Conservation (phyloP, 2,888 invertebrate species). For the Orchesellides sinensis region DNA sequence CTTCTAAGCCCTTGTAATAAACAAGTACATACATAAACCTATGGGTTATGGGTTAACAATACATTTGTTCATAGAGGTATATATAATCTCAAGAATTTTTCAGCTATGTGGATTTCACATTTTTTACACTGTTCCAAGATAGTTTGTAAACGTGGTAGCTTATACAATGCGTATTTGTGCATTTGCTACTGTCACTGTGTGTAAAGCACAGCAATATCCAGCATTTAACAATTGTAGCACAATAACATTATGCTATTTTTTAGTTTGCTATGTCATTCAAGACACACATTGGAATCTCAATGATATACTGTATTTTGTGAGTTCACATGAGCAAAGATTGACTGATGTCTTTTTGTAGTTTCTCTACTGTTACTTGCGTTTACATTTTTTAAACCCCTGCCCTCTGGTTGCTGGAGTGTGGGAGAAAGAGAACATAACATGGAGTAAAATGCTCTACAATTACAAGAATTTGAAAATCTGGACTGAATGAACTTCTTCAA, state of each 20-base stretch:
- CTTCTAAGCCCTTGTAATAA: not conserved
- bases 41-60: slow-evolving; percentile 44
- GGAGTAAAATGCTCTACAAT: slow-evolving; percentile 32
- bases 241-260: slow-evolving; percentile 27
- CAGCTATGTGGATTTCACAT: slow-evolving; percentile 15
- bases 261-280: slow-evolving; percentile 50
- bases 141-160: not conserved
- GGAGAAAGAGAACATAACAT: slow-evolving; percentile 43
- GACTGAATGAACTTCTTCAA: slow-evolving; percentile 56
- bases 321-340: not conserved
- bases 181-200: not conserved
- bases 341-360: slow-evolving; percentile 1
- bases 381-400: not conserved
- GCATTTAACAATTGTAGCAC: slow-evolving; percentile 11
- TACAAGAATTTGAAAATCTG: slow-evolving; percentile 52
- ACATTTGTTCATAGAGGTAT: slow-evolving; percentile 32
- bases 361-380: not conserved
- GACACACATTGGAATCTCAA: not conserved
- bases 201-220: slow-evolving; percentile 14
- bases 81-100: slow-evolving; percentile 51
- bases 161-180: not conserved
- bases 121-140: slow-evolving; percentile 9
- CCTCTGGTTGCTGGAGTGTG: slow-evolving; percentile 20
- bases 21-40: not conserved
- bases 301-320: slow-evolving; percentile 12